phyloP scores from a whole-genome alignment of 1,140 invertebrate genomes.

The Chrysoperla carnea region DNA sequence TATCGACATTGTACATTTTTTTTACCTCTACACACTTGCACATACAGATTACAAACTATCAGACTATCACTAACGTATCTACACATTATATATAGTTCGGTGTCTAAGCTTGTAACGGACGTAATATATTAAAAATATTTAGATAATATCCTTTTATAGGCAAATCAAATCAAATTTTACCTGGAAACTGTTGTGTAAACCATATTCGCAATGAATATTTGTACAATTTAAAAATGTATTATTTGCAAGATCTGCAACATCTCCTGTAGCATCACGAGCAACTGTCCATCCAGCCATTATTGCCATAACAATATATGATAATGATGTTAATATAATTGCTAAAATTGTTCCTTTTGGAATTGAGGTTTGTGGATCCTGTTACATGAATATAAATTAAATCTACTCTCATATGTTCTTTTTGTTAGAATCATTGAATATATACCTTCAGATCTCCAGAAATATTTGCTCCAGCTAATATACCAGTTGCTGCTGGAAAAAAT shows the following conservation, averaged over 20 bases:
- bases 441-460: conserved; percentile 88
- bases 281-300: conserved; percentile 55
- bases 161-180: conserved; percentile 23
- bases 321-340: conserved; percentile 68
- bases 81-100: too few relatives aligned
- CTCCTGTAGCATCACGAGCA: conserved; percentile 57
- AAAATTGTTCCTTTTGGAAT: conserved; percentile 83
- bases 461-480: conserved; percentile 83
- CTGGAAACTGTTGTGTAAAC: conserved; percentile 67
- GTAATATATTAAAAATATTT: too few relatives aligned
- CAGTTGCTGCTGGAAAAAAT: conserved; percentile 94
- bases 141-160: background rate
- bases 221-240: conserved; percentile 30
- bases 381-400: too few relatives aligned
- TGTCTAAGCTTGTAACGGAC: too few relatives aligned
- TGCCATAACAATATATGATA: conserved; percentile 71
- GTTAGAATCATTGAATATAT: conserved; percentile 6
- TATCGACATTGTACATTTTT: too few relatives aligned
- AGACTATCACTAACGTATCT: too few relatives aligned
- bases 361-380: conserved; percentile 74
- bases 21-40: too few relatives aligned
- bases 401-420: conserved; percentile 3
- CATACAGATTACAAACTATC: too few relatives aligned
- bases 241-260: conserved; percentile 30
- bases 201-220: conserved; percentile 40